Percentiles rank a stretch among this genome's conserved stretches.
Evolutionary conservation across 2,797 vertebrate genomes (phyloP).

Genomic region (Cynodonichthys magdalenae): DNA sequence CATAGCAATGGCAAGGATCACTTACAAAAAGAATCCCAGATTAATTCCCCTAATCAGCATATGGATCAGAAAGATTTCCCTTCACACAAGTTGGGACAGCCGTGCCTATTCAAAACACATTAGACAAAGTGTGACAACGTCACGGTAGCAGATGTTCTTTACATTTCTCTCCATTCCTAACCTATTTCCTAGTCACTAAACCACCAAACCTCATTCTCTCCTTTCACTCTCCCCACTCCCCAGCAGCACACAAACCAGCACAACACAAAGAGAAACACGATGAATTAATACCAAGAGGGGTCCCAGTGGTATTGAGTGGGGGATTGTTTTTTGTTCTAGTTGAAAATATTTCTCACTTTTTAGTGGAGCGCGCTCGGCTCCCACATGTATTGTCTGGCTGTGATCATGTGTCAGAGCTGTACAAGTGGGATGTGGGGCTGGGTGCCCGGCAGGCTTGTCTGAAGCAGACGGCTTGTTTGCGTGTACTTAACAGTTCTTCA

Average conservation of each 20-base stretch:
- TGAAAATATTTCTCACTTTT: constrained; percentile 84
- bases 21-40: constrained; percentile 53
- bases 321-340: constrained; percentile 81
- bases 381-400: constrained; percentile 84
- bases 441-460: constrained; percentile 84
- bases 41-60: constrained; percentile 73
- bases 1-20: constrained; percentile 26
- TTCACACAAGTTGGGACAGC: constrained; percentile 69
- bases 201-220: constrained; percentile 68
- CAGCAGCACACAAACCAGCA: constrained; percentile 72
- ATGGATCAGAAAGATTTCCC: constrained; percentile 72
- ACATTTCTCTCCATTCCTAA: constrained; percentile 76
- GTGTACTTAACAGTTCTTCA: constrained; percentile 90
- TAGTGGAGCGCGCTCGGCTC: constrained; percentile 75
- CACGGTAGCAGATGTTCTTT: constrained; percentile 82
- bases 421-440: constrained; percentile 79
- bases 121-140: constrained; percentile 78
- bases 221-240: constrained; percentile 64
- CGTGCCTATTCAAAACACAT: constrained; percentile 78
- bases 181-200: constrained; percentile 78
- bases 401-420: constrained; percentile 85
- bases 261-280: constrained; percentile 82
- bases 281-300: constrained; percentile 79
- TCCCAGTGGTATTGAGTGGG: constrained; percentile 78
- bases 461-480: constrained; percentile 88